These are phyloP conservation scores for Ecdyonurus torrentis DNA, from an alignment of 2,888 invertebrate genomes.

Conservation along the genomic window DNA sequence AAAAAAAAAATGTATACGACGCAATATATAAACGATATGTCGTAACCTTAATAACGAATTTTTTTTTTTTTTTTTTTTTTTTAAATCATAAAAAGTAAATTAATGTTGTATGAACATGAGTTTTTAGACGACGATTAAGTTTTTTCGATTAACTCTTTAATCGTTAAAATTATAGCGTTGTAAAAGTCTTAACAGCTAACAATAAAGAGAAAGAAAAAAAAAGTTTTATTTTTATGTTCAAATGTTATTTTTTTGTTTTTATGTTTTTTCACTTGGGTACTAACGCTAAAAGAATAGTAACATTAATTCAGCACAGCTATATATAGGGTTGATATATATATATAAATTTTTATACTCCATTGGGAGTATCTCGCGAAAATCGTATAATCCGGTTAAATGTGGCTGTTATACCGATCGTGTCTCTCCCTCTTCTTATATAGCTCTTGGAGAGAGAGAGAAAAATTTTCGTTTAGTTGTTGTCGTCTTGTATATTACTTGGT, in stretches of 20 bases:
- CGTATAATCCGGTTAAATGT: background rate
- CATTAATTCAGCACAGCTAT: background rate
- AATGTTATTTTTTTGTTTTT: background rate
- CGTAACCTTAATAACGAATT: too few relatives aligned
- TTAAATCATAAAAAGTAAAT: too few relatives aligned
- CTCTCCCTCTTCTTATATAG: background rate
- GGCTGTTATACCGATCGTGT: background rate
- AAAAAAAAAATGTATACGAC: too few relatives aligned
- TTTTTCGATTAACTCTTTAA: background rate
- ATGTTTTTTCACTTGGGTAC: background rate
- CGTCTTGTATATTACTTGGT: too few relatives aligned
- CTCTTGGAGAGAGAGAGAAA: background rate
- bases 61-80: too few relatives aligned
- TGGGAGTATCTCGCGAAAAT: background rate
- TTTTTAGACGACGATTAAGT: background rate
- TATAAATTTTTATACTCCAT: background rate
- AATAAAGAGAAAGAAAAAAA: background rate
- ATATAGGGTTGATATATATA: too few relatives aligned
- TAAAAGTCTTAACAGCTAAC: background rate
- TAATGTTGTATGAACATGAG: background rate
- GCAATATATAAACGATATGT: too few relatives aligned
- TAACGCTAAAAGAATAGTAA: slow-evolving; percentile 1
- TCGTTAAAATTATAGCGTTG: background rate
- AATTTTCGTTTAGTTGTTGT: too few relatives aligned
- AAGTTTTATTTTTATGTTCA: background rate